Base-by-base conservation (phyloP, 2,888 invertebrate species). In the Octonoba sinensis region DNA sequence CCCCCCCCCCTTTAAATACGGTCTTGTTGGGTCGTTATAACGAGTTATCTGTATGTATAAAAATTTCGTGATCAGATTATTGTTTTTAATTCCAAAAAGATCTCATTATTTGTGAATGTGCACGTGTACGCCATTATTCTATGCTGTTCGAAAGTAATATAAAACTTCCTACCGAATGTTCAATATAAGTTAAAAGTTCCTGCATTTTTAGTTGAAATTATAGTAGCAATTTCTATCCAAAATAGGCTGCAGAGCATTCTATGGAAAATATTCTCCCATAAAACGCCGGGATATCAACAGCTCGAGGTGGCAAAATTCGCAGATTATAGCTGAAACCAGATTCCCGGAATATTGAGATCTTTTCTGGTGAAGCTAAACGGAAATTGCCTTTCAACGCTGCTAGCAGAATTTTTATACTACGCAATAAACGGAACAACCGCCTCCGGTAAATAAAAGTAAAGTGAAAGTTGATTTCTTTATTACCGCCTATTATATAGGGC, bases 391-490 rank as follows among this genome's bases (percentile, higher is more conserved):
- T 22, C 66, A 51, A 27, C 66, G 27, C 64, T 22, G 18, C n/a
- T 16, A 18, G 54, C 54, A 8, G 20, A 27, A 24, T 24, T 66
- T 66, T 66, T 66, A 66, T 66, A 66, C 27, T 47, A 16, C 51
- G n/a, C 66, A 47, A 66, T 66, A 66, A 66, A 54, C n/a, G 11
- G 54, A 54, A 54, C 54, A 54, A 66, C 66, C 20, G 51, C 49
- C 22, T 8, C 66, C 66, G 66, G 66, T 51, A 47, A 66, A 66
- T 66, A 51, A 27, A 66, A 66, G 24, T 66, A 46, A 64, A 20
- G n/a, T 36, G 64, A 46, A 46, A 64, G 64, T 64, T 66, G 66
- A 66, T 51, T 51, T 51, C 65, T 51, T 51, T 66, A 66, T 66
- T 66, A 66, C 66, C 27, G 66, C 49, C 54, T 54, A 54, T 54